phyloP scores from a whole-genome alignment of 37 sponge, comb jelly and placozoan species.

The Spongilla lacustris region DNA sequence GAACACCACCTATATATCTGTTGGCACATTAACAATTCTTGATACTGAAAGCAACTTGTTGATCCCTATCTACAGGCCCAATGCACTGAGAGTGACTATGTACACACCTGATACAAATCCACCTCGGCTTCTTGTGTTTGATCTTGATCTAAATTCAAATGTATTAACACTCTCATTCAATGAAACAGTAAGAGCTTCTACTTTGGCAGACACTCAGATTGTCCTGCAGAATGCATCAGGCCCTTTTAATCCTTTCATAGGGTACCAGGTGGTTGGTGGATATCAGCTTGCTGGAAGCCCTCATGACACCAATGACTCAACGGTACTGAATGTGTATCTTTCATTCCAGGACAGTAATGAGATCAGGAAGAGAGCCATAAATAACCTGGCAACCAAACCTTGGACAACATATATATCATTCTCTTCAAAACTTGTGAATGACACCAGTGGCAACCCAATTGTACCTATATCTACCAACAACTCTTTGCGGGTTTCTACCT shows the following conservation, averaged over 20 bases:
- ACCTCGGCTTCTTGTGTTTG: constrained; percentile 60
- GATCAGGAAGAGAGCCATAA: constrained; percentile 47
- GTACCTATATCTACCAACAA: constrained; percentile 25
- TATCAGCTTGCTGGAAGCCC: constrained; percentile 55
- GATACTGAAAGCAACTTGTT: constrained; percentile 74
- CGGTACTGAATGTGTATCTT: constrained; percentile 58
- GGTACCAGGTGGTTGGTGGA: constrained; percentile 17
- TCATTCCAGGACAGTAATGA: constrained; percentile 81
- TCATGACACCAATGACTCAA: constrained; percentile 57
- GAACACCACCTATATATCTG: constrained; percentile 64
- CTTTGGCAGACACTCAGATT: constrained; percentile 71
- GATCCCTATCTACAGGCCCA: constrained; percentile 16
- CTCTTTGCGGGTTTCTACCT: constrained; percentile 11
- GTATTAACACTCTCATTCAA: constrained; percentile 77
- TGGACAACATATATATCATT: constrained; percentile 65
- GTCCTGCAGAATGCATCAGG: constrained; percentile 56
- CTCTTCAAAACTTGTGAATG: constrained; percentile 48
- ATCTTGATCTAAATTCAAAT: constrained; percentile 65
- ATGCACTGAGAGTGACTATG: constrained; percentile 52
- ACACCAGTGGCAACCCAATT: constrained; percentile 67
- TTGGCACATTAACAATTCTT: constrained; percentile 25
- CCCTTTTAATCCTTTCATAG: background rate
- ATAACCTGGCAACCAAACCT: constrained; percentile 52
- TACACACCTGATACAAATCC: constrained; percentile 63
- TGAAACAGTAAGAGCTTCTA: constrained; percentile 78